A percentile compares a stretch with the other conserved stretches of the same genome.
These are phyloP conservation scores for Eupithecia exiguata DNA, from an alignment of 2,888 invertebrate genomes.

Conservation along the genomic window DNA sequence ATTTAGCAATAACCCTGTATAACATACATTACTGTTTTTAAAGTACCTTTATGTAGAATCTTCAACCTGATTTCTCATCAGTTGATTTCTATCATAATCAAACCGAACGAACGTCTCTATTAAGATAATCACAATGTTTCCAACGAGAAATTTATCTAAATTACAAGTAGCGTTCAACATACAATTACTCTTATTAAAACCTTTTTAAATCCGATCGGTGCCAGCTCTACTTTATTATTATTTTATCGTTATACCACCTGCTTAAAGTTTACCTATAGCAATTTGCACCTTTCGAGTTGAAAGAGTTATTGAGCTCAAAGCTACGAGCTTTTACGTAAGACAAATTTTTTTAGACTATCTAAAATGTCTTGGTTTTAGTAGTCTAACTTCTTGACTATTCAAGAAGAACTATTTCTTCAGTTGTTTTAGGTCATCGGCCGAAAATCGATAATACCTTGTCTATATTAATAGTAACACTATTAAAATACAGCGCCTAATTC, in stretches of 20 bases:
- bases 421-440: too few species aligned
- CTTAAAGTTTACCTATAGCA: neutral
- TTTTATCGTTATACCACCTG: conserved; percentile 2
- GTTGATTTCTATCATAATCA: conserved; percentile 18
- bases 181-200: conserved; percentile 27
- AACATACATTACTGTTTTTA: neutral
- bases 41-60: neutral
- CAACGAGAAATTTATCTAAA: conserved; percentile 32
- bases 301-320: neutral
- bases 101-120: conserved; percentile 12
- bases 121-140: conserved; percentile 16
- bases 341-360: neutral
- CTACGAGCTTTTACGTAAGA: neutral
- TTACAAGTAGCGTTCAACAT: conserved; percentile 39
- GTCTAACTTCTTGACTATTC: too few species aligned
- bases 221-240: conserved; percentile 3
- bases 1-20: too few species aligned
- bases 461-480: too few species aligned
- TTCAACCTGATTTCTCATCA: conserved; percentile 10
- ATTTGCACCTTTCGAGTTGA: conserved; percentile 3
- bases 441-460: too few species aligned
- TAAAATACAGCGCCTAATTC: too few species aligned
- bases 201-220: conserved; percentile 10
- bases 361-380: neutral
- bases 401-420: too few species aligned